phyloP scores from a whole-genome alignment of 2,113 vertebrate genomes.

The Indicator maculatus region DNA sequence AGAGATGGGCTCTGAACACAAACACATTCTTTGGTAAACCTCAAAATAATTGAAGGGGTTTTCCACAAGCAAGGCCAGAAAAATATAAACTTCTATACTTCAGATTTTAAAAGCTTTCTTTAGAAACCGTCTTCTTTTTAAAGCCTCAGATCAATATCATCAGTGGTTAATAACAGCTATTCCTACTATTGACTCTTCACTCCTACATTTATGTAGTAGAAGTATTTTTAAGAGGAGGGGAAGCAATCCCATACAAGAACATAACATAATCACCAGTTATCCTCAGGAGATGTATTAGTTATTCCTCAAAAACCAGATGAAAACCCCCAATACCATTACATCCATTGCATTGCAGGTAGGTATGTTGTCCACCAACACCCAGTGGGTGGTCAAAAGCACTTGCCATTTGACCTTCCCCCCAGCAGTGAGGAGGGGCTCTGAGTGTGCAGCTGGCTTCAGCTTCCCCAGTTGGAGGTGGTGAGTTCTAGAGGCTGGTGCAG shows the following conservation, averaged over 20 bases:
- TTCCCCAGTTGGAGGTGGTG: not conserved
- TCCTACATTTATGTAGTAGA: not conserved
- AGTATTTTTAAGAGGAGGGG: not conserved
- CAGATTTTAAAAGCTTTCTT: not conserved
- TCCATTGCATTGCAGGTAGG: accelerated
- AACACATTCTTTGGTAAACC: not conserved
- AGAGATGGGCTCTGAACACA: not conserved
- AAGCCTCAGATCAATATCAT: not conserved
- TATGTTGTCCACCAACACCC: not conserved
- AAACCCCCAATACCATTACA: not conserved
- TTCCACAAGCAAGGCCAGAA: not conserved
- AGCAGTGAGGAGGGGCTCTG: not conserved
- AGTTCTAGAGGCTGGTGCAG: not conserved
- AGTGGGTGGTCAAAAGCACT: not conserved
- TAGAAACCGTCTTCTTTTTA: not conserved
- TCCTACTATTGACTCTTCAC: not conserved
- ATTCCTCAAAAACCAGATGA: not conserved
- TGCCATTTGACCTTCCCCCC: not conserved
- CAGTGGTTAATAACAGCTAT: not conserved
- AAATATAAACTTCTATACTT: not conserved
- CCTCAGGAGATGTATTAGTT: not conserved
- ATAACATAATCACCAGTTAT: not conserved
- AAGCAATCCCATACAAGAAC: not conserved
- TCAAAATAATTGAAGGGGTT: not conserved
- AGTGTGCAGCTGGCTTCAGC: not conserved